phyloP scores from a whole-genome alignment of 1,140 invertebrate genomes.

The Drosophila mojavensis region DNA sequence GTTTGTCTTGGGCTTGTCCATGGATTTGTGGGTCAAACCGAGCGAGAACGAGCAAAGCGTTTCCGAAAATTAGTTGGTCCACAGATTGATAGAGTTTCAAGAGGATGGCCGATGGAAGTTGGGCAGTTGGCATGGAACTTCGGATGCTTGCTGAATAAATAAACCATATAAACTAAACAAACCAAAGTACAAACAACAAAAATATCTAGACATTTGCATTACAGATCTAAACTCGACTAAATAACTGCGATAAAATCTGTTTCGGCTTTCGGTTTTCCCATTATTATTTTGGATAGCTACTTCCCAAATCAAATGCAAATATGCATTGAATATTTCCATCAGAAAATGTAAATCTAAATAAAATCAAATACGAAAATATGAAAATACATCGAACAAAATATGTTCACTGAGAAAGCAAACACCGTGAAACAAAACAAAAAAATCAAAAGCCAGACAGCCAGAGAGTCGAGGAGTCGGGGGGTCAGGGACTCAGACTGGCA shows the following conservation, averaged over 20 bases:
- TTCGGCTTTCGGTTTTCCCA: not conserved
- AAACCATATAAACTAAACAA: slow-evolving; percentile 30
- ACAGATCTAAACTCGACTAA: slow-evolving; percentile 44
- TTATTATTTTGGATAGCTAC: slow-evolving; percentile 41
- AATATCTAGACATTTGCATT: slow-evolving; percentile 48
- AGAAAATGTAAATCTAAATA: slow-evolving; percentile 72
- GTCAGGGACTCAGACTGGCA: no score
- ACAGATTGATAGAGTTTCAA: slow-evolving; percentile 54
- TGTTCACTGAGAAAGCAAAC: slow-evolving; percentile 30
- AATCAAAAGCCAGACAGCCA: slow-evolving; percentile 56
- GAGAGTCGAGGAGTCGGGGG: not conserved
- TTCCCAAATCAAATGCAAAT: slow-evolving; percentile 75
- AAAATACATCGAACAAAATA: slow-evolving; percentile 20
- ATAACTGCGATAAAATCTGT: slow-evolving; percentile 70
- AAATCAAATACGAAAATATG: slow-evolving; percentile 30
- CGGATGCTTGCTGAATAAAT: slow-evolving; percentile 70
- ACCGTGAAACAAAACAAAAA: slow-evolving; percentile 27
- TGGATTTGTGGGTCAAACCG: slow-evolving; percentile 71
- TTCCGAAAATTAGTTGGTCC: slow-evolving; percentile 68
- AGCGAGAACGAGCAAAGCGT: slow-evolving; percentile 57
- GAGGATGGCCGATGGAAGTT: slow-evolving; percentile 15
- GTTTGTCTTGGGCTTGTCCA: slow-evolving; percentile 69
- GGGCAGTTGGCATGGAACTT: slow-evolving; percentile 2
- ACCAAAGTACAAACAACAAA: slow-evolving; percentile 43
- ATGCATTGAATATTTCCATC: slow-evolving; percentile 60